A percentile compares a stretch with the other conserved stretches of the same genome.
phyloP scores from a whole-genome alignment of 2,113 vertebrate species.

The Percopsis transmontana region DNA sequence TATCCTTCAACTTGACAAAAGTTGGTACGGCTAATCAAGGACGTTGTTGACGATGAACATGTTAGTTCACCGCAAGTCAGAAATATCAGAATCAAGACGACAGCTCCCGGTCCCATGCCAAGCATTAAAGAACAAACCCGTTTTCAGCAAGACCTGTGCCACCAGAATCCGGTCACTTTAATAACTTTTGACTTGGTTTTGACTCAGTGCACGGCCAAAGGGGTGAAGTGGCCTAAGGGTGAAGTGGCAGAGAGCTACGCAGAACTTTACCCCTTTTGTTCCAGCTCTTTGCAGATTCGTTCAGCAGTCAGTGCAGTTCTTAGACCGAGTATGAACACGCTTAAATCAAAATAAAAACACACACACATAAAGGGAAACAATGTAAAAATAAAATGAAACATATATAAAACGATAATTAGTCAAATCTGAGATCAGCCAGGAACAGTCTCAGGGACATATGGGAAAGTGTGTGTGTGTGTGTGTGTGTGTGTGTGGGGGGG shows the following conservation, averaged over 20 bases:
- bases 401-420: conserved; percentile 39
- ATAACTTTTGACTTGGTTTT: conserved; percentile 3
- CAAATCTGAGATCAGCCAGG: conserved; percentile 62
- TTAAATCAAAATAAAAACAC: conserved; percentile 24
- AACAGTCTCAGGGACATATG: conserved; percentile 61
- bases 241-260: conserved; percentile 11
- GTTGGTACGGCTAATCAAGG: no score
- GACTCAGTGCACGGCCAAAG: conserved; percentile 22
- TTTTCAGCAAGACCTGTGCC: neutral
- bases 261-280: conserved; percentile 42
- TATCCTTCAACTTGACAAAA: no score
- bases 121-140: neutral
- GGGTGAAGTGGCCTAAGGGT: neutral
- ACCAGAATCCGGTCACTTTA: neutral
- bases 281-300: conserved; percentile 49
- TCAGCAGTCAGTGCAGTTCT: conserved; percentile 59
- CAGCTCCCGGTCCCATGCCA: neutral
- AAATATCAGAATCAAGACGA: no score
- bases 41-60: no score
- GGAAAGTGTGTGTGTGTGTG: neutral
- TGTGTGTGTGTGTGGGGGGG: neutral
- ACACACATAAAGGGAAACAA: conserved; percentile 14
- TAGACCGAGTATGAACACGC: conserved; percentile 35
- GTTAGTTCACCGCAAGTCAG: no score
- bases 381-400: conserved; percentile 24